Conservation (phyloP, 2,797 vertebrate genomes). For the Galaxias olidus region DNA sequence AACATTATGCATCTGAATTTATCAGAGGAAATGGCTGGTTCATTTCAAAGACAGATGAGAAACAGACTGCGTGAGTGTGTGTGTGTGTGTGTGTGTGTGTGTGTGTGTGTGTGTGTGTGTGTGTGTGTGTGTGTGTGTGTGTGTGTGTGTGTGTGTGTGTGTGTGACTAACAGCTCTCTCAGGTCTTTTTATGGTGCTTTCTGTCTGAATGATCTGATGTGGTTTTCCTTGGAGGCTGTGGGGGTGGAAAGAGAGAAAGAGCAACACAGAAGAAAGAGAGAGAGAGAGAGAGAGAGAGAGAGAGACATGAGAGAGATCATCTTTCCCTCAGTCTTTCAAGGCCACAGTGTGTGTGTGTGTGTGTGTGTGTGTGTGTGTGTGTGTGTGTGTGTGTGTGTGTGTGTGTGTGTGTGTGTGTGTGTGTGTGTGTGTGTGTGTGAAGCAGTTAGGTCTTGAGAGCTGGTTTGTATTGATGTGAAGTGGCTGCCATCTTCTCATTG, state of each 20-base stretch:
- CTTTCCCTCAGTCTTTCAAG: too few relatives aligned
- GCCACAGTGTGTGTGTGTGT: not conserved
- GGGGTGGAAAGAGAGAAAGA: not conserved
- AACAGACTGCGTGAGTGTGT: conserved; percentile 25
- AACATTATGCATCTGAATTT: too few relatives aligned
- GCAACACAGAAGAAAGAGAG: not conserved
- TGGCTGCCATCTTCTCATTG: conserved; percentile 17
- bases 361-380: too few relatives aligned
- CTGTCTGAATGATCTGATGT: too few relatives aligned
- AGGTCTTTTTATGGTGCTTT: conserved; percentile 15
- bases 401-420: not conserved
- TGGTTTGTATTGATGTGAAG: conserved; percentile 25
- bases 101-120: conserved; percentile 3
- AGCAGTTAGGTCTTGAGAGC: too few relatives aligned
- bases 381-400: conserved; percentile 8
- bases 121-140: conserved; percentile 10
- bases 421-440: not conserved
- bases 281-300: conserved; percentile 7
- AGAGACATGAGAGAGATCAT: conserved; percentile 17
- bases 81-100: not conserved
- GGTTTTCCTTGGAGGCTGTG: too few relatives aligned
- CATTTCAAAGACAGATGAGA: not conserved
- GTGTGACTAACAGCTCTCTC: conserved; percentile 37
- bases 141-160: conserved; percentile 21
- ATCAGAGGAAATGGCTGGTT: not conserved